phyloP scores from a whole-genome alignment of 2,888 invertebrate species.

The Acanthoscelides obtectus region DNA sequence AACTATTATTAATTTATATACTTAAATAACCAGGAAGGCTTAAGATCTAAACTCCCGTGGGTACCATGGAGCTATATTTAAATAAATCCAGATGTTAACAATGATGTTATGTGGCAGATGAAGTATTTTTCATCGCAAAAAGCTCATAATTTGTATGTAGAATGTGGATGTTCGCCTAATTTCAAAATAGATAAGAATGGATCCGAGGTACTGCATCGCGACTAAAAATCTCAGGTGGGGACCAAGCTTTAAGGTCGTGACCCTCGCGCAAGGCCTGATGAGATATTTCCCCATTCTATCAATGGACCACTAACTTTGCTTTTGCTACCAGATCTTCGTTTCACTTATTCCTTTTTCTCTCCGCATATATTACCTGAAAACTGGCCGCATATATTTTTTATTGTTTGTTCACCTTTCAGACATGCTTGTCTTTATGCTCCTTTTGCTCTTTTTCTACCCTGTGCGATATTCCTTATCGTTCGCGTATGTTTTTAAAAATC shows the following conservation, averaged over 20 bases:
- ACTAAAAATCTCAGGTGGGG: neutral
- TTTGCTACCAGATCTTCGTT: slow-evolving; percentile 9
- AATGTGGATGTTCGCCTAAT: no score
- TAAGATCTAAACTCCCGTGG: no score
- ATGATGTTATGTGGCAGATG: no score
- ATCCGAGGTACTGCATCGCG: no score
- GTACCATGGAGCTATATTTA: no score
- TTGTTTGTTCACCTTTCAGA: neutral
- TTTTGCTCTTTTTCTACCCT: neutral
- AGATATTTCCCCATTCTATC: slow-evolving; percentile 15
- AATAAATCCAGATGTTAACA: no score
- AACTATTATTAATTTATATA: no score
- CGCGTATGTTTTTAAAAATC: neutral
- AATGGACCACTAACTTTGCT: slow-evolving; percentile 14
- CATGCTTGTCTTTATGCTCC: neutral
- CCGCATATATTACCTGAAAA: neutral
- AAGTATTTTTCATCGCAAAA: no score
- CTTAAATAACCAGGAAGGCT: no score
- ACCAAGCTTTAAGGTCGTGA: slow-evolving; percentile 13
- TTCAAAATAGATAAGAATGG: no score
- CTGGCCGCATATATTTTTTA: neutral
- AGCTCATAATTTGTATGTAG: no score
- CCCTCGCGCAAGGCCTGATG: slow-evolving; percentile 13
- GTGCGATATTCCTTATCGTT: neutral
- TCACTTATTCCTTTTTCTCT: neutral